Conservation (phyloP, 2,888 invertebrate genomes). For the Lepidochrysops patricia region DNA sequence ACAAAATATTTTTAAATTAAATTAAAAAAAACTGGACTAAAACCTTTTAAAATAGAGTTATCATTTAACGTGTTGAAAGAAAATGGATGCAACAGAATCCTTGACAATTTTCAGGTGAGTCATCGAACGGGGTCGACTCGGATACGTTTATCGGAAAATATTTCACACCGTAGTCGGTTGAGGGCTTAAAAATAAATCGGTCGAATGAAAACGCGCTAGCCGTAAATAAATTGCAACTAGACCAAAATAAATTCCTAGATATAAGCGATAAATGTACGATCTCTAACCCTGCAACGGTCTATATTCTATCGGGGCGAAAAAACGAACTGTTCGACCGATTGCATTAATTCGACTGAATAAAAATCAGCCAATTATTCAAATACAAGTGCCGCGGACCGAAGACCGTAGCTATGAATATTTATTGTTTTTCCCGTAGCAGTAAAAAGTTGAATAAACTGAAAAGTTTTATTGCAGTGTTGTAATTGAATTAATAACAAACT, state of each 20-base stretch:
- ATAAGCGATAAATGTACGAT: constrained; percentile 15
- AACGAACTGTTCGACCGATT: constrained; percentile 56
- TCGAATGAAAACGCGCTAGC: constrained; percentile 1
- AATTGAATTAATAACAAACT: constrained; percentile 15
- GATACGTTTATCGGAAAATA: constrained; percentile 5
- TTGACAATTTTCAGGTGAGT: neutral
- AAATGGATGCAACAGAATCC: neutral
- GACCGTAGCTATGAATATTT: constrained; percentile 67
- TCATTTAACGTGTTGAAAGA: neutral
- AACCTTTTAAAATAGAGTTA: neutral
- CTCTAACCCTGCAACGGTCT: constrained; percentile 20
- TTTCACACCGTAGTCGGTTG: constrained; percentile 6
- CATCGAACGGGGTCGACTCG: neutral
- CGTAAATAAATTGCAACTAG: constrained; percentile 14
- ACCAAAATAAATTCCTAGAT: constrained; percentile 13
- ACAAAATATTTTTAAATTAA: too few relatives aligned
- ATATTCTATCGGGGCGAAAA: constrained; percentile 38
- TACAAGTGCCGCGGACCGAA: constrained; percentile 54
- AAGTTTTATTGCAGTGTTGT: constrained; percentile 14
- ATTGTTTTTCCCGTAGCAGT: constrained; percentile 44
- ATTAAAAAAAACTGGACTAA: too few relatives aligned
- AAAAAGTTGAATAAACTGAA: constrained; percentile 21
- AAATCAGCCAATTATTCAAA: constrained; percentile 74
- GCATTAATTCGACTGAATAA: constrained; percentile 71
- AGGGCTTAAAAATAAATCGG: constrained; percentile 10